Evolutionary conservation across 53 echinoderm and acorn worm genomes (phyloP).

Genomic region (Crossaster papposus): DNA sequence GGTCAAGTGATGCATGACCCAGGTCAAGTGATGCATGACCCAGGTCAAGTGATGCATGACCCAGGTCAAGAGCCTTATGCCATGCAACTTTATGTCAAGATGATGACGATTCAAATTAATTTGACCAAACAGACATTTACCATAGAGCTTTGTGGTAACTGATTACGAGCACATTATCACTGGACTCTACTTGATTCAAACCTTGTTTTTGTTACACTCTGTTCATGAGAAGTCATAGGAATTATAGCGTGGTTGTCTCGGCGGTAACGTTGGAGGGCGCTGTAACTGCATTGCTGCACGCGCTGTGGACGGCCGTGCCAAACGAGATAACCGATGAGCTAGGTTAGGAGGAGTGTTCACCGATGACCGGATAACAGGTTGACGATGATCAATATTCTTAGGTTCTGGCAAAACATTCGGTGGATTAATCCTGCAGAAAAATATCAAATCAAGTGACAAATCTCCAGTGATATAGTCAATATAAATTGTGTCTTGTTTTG

Average conservation of each 20-base stretch:
- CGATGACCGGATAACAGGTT: slow-evolving; percentile 86
- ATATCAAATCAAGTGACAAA: background rate
- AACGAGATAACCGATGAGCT: slow-evolving; percentile 74
- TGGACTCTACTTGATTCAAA: background rate
- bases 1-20: no score
- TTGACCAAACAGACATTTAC: no score
- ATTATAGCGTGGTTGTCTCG: slow-evolving; percentile 36
- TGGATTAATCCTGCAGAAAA: slow-evolving; percentile 38
- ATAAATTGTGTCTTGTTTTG: no score
- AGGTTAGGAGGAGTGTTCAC: slow-evolving; percentile 86
- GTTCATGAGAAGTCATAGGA: slow-evolving; percentile 44
- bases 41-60: no score
- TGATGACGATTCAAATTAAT: no score
- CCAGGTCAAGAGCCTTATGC: no score
- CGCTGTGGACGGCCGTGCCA: slow-evolving; percentile 85
- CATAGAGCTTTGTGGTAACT: no score
- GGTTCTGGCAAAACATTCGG: slow-evolving; percentile 56
- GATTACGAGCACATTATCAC: no score
- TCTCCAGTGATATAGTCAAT: no score
- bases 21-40: no score
- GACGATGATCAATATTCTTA: slow-evolving; percentile 84
- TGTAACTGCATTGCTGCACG: slow-evolving; percentile 83
- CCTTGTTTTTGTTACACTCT: background rate
- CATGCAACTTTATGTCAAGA: no score
- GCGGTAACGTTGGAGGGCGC: slow-evolving; percentile 61